These are phyloP conservation scores for Ovis canadensis DNA, from an alignment of 2,113 vertebrate genomes.

Conservation along the genomic window DNA sequence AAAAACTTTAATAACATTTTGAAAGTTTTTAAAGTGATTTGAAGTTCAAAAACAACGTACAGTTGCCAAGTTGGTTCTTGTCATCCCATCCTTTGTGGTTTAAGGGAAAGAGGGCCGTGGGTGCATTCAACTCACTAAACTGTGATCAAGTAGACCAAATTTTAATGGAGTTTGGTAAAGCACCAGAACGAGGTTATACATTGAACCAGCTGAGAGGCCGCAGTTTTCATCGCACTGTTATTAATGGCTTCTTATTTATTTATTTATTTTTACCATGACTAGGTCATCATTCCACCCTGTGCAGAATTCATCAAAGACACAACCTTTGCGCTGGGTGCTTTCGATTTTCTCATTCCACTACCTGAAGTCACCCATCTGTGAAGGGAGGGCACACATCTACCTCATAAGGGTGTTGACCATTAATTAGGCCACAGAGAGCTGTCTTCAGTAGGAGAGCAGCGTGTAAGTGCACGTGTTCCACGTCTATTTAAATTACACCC, in stretches of 20 bases:
- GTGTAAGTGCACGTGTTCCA: background rate
- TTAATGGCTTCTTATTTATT: conserved; percentile 23
- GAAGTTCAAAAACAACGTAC: background rate
- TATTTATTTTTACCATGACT: background rate
- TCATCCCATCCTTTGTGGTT: background rate
- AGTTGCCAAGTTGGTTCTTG: background rate
- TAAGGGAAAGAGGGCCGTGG: background rate
- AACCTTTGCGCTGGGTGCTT: background rate
- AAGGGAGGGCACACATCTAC: background rate
- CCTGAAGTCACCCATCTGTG: background rate
- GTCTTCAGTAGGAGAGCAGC: background rate
- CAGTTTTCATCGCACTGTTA: conserved; percentile 40
- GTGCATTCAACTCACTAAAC: background rate
- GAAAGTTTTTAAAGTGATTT: background rate
- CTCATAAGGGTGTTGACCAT: background rate
- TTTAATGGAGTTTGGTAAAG: conserved; percentile 7
- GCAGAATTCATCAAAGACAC: background rate
- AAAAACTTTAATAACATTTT: background rate
- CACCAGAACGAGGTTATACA: background rate
- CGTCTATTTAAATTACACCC: conserved; percentile 29
- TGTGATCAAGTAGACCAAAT: background rate
- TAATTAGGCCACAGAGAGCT: conserved; percentile 5
- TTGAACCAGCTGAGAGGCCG: conserved; percentile 22
- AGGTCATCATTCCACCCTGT: background rate
- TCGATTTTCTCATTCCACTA: background rate